Conservation (phyloP, 2,797 vertebrate genomes). For the Oryzias dopingdopingensis region DNA sequence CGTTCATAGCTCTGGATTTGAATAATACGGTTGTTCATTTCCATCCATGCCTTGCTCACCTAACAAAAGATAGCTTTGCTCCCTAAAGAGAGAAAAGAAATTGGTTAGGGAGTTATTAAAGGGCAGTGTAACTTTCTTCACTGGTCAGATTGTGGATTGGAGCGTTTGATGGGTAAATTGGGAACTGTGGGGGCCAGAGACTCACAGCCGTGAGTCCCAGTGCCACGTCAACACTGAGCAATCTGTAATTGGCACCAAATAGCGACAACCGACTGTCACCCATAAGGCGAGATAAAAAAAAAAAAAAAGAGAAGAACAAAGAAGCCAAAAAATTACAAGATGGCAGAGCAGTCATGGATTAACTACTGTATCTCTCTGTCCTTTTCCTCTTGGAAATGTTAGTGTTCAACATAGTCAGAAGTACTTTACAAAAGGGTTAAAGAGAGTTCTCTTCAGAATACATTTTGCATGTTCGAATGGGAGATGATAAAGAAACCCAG, state of each 20-base stretch:
- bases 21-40: too few relatives aligned
- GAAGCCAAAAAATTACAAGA: constrained; percentile 38
- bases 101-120: constrained; percentile 46
- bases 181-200: constrained; percentile 50
- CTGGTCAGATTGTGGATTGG: constrained; percentile 38
- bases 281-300: constrained; percentile 48
- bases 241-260: constrained; percentile 73
- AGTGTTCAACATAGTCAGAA: too few relatives aligned
- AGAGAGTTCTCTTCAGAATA: too few relatives aligned
- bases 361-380: too few relatives aligned
- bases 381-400: too few relatives aligned
- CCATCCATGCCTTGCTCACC: not conserved
- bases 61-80: constrained; percentile 28
- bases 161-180: constrained; percentile 67
- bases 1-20: too few relatives aligned
- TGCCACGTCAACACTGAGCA: constrained; percentile 49
- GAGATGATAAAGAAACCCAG: too few relatives aligned
- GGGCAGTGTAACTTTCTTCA: constrained; percentile 48
- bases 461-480: too few relatives aligned
- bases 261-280: constrained; percentile 60
- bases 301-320: constrained; percentile 47
- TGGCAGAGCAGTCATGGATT: constrained; percentile 39
- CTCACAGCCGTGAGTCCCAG: constrained; percentile 60
- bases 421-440: too few relatives aligned
- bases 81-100: not conserved